These are phyloP conservation scores for Schizopygopsis pylzovi DNA, from an alignment of 2,797 vertebrate species.

Conservation along the genomic window DNA sequence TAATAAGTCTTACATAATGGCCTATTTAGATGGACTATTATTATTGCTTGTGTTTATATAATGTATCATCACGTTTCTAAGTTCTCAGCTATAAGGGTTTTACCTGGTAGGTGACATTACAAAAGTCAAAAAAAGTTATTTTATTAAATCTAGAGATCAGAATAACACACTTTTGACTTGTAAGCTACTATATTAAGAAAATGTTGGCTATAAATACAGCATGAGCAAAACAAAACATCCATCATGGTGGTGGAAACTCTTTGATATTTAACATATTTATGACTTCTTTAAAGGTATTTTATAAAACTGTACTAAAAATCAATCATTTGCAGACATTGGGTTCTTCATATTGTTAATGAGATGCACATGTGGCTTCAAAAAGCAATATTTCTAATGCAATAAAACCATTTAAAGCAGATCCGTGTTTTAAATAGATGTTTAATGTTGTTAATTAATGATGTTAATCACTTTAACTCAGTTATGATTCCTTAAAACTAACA, in stretches of 20 bases:
- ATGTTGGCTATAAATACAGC: not conserved
- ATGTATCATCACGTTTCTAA: not conserved
- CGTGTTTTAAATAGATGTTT: conserved; percentile 17
- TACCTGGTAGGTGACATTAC: not conserved
- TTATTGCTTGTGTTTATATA: not conserved
- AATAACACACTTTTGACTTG: not conserved
- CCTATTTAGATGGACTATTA: not conserved
- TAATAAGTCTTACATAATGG: too few relatives aligned
- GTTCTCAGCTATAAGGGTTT: not conserved
- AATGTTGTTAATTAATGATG: conserved; percentile 11
- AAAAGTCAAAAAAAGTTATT: too few relatives aligned
- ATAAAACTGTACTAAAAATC: not conserved
- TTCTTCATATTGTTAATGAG: not conserved
- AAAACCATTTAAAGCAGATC: not conserved
- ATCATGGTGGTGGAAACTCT: not conserved
- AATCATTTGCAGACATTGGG: not conserved
- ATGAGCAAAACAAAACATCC: not conserved
- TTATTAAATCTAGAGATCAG: not conserved
- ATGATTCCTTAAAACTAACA: conserved; percentile 19
- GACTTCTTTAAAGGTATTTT: not conserved
- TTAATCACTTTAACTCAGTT: conserved; percentile 8
- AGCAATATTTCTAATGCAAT: not conserved
- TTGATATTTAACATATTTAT: not conserved
- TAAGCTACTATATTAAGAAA: not conserved
- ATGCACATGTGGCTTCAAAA: not conserved